phyloP scores from a whole-genome alignment of 2,797 vertebrate species.

The Odontamblyopus rebecca region DNA sequence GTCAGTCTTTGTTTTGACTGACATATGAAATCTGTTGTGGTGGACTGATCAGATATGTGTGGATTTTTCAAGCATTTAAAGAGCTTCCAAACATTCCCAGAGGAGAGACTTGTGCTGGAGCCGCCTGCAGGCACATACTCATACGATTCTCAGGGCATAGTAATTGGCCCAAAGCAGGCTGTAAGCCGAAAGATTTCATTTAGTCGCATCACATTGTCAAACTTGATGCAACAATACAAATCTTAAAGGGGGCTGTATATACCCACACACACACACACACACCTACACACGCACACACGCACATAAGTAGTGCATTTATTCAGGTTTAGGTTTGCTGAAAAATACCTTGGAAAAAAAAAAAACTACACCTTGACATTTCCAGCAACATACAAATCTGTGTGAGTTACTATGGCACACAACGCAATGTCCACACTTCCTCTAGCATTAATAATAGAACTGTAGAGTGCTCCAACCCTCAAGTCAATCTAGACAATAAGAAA shows the following conservation, averaged over 20 bases:
- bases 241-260: too few relatives aligned
- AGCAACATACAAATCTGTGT: not conserved
- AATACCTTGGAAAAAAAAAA: too few relatives aligned
- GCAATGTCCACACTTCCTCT: not conserved
- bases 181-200: not conserved
- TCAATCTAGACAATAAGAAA: not conserved
- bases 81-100: not conserved
- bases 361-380: not conserved
- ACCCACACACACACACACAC: too few relatives aligned
- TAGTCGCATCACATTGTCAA: not conserved
- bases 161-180: conserved; percentile 16
- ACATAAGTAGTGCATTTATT: too few relatives aligned
- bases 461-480: not conserved
- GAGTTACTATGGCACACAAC: not conserved
- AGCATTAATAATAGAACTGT: not conserved
- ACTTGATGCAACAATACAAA: not conserved
- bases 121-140: conserved; percentile 18
- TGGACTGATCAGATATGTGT: conserved; percentile 10
- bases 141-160: conserved; percentile 12
- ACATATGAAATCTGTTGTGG: not conserved
- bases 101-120: not conserved
- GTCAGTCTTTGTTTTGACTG: conserved; percentile 5
- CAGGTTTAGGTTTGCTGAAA: too few relatives aligned
- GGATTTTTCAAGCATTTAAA: not conserved
- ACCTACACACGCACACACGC: too few relatives aligned